Evolutionary conservation across 2,797 vertebrate genomes (phyloP).

Genomic region (Eulemur coronatus): DNA sequence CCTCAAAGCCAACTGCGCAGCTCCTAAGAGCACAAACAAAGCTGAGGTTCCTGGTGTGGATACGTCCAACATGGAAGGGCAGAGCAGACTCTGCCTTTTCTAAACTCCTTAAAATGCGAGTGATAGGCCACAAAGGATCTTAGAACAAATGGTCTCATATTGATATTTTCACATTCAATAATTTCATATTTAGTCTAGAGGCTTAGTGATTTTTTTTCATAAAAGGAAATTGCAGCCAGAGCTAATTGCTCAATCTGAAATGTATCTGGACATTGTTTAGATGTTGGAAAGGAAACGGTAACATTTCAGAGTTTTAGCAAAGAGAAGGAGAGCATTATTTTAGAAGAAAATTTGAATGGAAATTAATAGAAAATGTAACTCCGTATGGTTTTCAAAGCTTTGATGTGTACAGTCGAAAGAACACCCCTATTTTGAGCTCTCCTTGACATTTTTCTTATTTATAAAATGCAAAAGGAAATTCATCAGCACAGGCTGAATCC

Average conservation of each 20-base stretch:
- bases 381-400: constrained; percentile 5
- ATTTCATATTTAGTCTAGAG: constrained; percentile 64
- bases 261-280: constrained; percentile 70
- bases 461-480: constrained; percentile 58
- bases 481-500: constrained; percentile 17
- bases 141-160: constrained; percentile 38
- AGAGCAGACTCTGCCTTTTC: background rate
- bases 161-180: constrained; percentile 66
- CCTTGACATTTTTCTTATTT: constrained; percentile 54
- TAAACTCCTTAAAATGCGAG: constrained; percentile 49
- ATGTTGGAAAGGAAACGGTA: constrained; percentile 59
- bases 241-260: constrained; percentile 74
- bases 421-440: constrained; percentile 20
- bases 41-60: background rate
- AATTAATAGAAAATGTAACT: constrained; percentile 50
- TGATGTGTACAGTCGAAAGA: background rate
- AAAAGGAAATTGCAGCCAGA: constrained; percentile 64
- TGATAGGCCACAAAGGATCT: constrained; percentile 45
- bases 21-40: constrained; percentile 21
- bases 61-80: background rate
- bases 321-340: constrained; percentile 51
- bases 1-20: background rate
- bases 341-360: background rate
- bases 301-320: constrained; percentile 35
- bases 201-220: constrained; percentile 61